Base-by-base conservation (phyloP, 2,888 invertebrate species). In the Cybosia mesomella region DNA sequence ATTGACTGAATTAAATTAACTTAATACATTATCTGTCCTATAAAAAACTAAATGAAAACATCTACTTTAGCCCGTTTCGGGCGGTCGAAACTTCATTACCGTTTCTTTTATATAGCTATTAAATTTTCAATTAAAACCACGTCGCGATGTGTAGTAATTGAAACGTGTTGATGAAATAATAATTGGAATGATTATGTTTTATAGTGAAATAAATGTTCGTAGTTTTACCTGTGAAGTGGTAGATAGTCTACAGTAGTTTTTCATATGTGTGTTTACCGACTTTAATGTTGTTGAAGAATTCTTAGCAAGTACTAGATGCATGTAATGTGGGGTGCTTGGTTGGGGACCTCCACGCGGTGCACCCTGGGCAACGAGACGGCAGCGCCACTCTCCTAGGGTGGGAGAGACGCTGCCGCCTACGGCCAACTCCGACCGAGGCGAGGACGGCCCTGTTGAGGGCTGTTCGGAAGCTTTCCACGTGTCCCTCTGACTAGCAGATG, bases 71-170 rank as follows among this genome's bases (percentile, higher is more conserved):
- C 67, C n/a, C 24, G 53, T 22, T 59, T 60, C 62, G 65, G 57
- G 36, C 55, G 53, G 22, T 39, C 54, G 58, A 72, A 36, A 67
- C 22, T 70, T 74, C 62, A 81, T 80, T 79, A 76, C 66, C 39
- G 67, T 55, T 71, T 79, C 81, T 79, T 74, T 79, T 71, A 81
- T 63, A 53, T 66, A 36, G 64, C 69, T 55, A 71, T 81, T 81
- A 72, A 79, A 76, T 71, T 24, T 74, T 80, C 79, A 76, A 81
- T 80, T 79, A 81, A 81, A 72, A 66, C 65, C 69, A 13, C 67
- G 64, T 68, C 49, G 61, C 64, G 64, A 69, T 72, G 58, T 62
- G 59, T 63, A 73, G 71, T 73, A 70, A 49, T 49, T 66, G 67
- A 76, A 79, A 67, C 68, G 63, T 64, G 64, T 62, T 70, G 76